Conservation (phyloP, 2,113 vertebrate species). For the Mellivora capensis region DNA sequence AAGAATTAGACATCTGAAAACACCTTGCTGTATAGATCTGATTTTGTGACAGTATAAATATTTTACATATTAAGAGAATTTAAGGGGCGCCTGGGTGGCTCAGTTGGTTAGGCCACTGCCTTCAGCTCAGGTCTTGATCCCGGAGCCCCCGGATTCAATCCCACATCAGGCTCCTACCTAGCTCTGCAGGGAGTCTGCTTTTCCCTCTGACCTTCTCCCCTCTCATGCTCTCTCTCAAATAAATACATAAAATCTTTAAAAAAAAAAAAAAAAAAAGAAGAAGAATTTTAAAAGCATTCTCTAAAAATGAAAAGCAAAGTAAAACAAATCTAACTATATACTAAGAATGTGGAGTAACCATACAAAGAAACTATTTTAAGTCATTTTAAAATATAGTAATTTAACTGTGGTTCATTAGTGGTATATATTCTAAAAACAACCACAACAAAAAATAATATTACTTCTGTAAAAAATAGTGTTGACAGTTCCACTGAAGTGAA, state of each 20-base stretch:
- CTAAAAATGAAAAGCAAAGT: conserved; percentile 1
- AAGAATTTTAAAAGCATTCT: background rate
- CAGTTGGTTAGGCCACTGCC: too few species aligned
- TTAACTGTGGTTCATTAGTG: background rate
- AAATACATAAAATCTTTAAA: background rate
- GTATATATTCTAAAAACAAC: background rate
- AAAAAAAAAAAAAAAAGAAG: background rate
- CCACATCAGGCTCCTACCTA: too few species aligned
- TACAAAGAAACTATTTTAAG: background rate
- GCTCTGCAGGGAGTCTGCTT: too few species aligned
- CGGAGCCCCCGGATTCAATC: too few species aligned
- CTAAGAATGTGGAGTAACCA: background rate
- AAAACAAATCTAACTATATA: background rate
- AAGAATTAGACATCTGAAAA: background rate
- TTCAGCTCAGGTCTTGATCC: too few species aligned
- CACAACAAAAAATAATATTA: background rate
- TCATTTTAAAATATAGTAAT: background rate
- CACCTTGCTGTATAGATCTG: background rate
- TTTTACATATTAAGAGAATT: background rate
- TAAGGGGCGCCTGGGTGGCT: background rate
- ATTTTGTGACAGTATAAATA: background rate
- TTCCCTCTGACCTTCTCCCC: too few species aligned
- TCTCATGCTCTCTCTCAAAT: too few species aligned
- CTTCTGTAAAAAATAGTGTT: background rate
- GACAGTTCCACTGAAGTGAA: background rate